Evolutionary conservation across 35 echinoderm and acorn worm species (phyloP).

Genomic region (Apostichopus californicus): DNA sequence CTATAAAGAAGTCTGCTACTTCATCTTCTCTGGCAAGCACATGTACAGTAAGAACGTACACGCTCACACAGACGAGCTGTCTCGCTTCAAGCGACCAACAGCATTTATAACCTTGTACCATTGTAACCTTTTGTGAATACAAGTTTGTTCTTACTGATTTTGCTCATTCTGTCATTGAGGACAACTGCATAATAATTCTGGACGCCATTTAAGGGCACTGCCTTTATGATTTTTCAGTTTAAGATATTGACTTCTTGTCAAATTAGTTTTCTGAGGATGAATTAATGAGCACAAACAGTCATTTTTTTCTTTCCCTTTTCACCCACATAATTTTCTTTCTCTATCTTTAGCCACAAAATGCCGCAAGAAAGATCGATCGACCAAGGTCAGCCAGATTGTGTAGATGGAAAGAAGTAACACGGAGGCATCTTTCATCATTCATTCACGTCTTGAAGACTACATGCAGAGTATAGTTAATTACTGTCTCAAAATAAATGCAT

Average conservation of each 20-base stretch:
- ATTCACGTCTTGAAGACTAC: no score
- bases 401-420: no score
- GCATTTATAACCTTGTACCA: neutral
- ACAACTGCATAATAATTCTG: neutral
- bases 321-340: neutral
- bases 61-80: neutral
- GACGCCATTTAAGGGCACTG: neutral
- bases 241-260: neutral
- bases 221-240: neutral
- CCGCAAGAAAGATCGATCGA: no score
- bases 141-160: neutral
- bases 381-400: no score
- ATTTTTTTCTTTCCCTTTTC: neutral
- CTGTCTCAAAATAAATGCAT: no score
- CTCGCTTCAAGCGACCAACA: neutral
- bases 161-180: neutral
- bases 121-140: neutral
- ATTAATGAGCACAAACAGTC: neutral
- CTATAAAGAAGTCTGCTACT: no score
- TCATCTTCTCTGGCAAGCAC: no score
- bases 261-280: neutral
- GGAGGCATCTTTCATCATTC: no score
- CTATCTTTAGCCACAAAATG: neutral
- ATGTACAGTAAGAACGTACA: neutral
- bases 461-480: no score